Evolutionary conservation across 1,140 invertebrate genomes (phyloP).

Genomic region (Hetaerina americana): DNA sequence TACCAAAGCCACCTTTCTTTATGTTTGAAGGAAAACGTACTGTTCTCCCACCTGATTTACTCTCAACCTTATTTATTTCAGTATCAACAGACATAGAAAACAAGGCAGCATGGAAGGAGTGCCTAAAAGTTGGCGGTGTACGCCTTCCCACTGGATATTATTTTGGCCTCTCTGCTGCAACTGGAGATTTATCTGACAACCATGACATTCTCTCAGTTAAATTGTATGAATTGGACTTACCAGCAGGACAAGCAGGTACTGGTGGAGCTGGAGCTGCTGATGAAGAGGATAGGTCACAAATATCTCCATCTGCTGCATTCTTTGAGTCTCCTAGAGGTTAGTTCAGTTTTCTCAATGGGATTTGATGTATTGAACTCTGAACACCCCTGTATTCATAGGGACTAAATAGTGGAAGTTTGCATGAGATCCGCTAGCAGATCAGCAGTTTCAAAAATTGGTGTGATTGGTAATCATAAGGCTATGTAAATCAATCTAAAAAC

Average conservation of each 20-base stretch:
- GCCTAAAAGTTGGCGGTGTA: conserved; percentile 80
- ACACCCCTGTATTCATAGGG: no score
- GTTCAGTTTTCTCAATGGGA: no score
- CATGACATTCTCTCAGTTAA: conserved; percentile 90
- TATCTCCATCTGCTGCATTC: conserved; percentile 63
- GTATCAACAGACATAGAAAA: conserved; percentile 85
- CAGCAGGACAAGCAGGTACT: conserved; percentile 40
- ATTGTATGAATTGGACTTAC: conserved; percentile 73
- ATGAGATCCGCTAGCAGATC: no score
- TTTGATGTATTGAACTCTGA: no score
- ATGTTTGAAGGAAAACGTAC: no score
- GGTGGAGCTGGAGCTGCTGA: conserved; percentile 36
- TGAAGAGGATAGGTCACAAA: conserved; percentile 55
- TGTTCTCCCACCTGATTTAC: not conserved
- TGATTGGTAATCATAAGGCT: no score
- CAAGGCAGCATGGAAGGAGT: conserved; percentile 87
- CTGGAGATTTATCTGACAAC: conserved; percentile 92
- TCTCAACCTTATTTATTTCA: conserved; percentile 29
- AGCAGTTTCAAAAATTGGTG: no score
- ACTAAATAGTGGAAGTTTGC: no score
- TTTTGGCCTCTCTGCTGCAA: conserved; percentile 89
- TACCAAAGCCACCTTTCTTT: no score
- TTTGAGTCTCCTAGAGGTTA: conserved; percentile 68
- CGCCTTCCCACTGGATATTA: conserved; percentile 89
- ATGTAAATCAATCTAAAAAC: no score